phyloP scores from a whole-genome alignment of 1,140 invertebrate species.

The Euura lappo region DNA sequence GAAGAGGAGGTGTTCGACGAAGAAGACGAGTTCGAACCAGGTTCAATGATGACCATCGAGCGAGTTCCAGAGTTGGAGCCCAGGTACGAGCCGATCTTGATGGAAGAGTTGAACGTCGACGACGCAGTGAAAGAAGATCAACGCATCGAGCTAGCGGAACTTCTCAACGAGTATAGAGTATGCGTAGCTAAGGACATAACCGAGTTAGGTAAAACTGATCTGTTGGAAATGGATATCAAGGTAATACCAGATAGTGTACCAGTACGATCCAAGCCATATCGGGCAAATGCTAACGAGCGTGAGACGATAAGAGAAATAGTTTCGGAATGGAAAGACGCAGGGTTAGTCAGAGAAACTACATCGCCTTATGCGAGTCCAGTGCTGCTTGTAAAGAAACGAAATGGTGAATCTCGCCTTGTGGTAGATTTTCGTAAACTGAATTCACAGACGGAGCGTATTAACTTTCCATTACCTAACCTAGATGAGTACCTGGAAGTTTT shows the following conservation, averaged over 20 bases:
- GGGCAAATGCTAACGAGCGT: constrained; percentile 20
- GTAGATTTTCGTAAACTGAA: constrained; percentile 51
- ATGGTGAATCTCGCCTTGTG: constrained; percentile 43
- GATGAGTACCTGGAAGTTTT: constrained; percentile 40
- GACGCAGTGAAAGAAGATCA: too few relatives aligned
- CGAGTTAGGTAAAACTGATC: constrained; percentile 27
- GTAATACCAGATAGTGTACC: constrained; percentile 13
- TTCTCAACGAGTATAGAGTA: too few relatives aligned
- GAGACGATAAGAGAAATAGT: constrained; percentile 35
- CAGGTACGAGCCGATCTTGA: too few relatives aligned
- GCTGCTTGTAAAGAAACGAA: constrained; percentile 44
- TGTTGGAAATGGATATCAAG: constrained; percentile 17
- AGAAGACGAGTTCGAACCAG: too few relatives aligned
- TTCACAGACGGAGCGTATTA: constrained; percentile 42
- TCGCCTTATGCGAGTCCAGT: constrained; percentile 42
- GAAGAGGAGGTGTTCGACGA: too few relatives aligned
- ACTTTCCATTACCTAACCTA: constrained; percentile 46
- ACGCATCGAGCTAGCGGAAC: too few relatives aligned
- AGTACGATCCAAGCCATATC: constrained; percentile 22
- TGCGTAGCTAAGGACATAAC: too few relatives aligned
- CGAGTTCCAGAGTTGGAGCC: too few relatives aligned
- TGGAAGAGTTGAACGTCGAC: too few relatives aligned
- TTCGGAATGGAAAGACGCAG: constrained; percentile 36
- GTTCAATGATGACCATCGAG: too few relatives aligned
- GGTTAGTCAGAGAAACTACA: constrained; percentile 30